These are phyloP conservation scores for Steinernema hermaphroditum DNA, from an alignment of 2,888 invertebrate genomes.

Conservation along the genomic window DNA sequence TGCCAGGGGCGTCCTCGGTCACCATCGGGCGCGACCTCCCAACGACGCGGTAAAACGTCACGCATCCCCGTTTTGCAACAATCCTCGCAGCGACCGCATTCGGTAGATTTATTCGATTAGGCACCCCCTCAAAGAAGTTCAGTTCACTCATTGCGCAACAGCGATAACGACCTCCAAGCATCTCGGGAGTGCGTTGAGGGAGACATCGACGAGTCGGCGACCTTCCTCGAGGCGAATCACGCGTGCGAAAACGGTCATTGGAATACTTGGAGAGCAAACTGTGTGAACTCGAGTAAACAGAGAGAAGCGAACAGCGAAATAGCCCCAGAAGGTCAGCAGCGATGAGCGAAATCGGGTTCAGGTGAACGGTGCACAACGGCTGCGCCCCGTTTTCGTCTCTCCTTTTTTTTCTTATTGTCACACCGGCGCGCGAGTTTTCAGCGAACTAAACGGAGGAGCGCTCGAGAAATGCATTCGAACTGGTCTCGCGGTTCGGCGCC, in stretches of 20 bases:
- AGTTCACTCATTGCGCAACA: background rate
- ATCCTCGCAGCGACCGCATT: background rate
- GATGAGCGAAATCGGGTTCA: constrained; percentile 8
- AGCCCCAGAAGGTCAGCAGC: constrained; percentile 19
- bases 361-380: constrained; percentile 9
- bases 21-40: background rate
- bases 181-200: constrained; percentile 13
- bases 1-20: background rate
- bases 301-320: constrained; percentile 4
- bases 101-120: constrained; percentile 17
- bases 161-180: background rate
- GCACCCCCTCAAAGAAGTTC: background rate
- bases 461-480: constrained; percentile 22
- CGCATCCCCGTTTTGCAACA: constrained; percentile 29
- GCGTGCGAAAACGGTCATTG: constrained; percentile 2
- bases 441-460: background rate
- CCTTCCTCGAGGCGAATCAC: background rate
- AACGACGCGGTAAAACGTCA: constrained; percentile 20
- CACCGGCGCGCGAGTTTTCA: constrained; percentile 10
- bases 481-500: background rate
- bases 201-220: background rate
- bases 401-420: background rate
- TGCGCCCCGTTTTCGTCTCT: constrained; percentile 6
- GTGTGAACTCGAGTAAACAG: constrained; percentile 1
- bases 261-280: background rate